Base-by-base conservation (phyloP, 2,888 invertebrate species). In the Carabus problematicus region DNA sequence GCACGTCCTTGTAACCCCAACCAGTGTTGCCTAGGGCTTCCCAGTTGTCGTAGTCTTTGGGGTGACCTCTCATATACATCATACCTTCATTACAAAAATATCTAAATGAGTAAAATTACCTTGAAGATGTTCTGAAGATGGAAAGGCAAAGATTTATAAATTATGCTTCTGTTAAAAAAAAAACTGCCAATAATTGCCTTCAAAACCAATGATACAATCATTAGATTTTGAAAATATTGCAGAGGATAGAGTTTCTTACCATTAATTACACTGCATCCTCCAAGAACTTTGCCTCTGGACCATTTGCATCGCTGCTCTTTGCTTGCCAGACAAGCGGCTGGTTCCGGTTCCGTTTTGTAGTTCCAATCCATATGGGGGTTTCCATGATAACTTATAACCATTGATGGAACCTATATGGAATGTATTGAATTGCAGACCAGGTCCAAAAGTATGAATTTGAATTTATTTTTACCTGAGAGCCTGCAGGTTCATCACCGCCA, bases 31-130 rank as follows among this genome's bases (percentile, higher is more conserved):
- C 93, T 71, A 87, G 85, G 11, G 83, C 84, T 2, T 85, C 91
- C 93, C 93, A 93, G 8, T 86, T 85, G 76, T 93, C 89, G 80
- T 90, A 93, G 81, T 93, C 93, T 1, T 84, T 85, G 0, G 89
- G 85, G 74, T 90, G 89, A 0, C 93, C 93, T 18, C 93, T 84
- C 80, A 90, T 89, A 79, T 93, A 93, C 88, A 91, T 92, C 93
- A 94, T 94, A 0, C 67, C 67, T 67, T 8, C 11, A 55, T 11
- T 18, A 7, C 8, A n/a, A 14, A 40, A 8, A 58, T 58, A 58
- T 6, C 16, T 42, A 45, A 11, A 12, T 29, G 2, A 12, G n/a
- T 45, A 3, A n/a, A 45, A 4, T 45, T 45, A 11, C 45, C n/a
- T 45, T 12, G 45, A 11, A 7, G 45, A 12, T 45, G 8, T 42